Evolutionary conservation across 2,888 invertebrate genomes (phyloP), one percentile per base, ranked within the genome.

Genomic region (Drosophila kokeensis): DNA sequence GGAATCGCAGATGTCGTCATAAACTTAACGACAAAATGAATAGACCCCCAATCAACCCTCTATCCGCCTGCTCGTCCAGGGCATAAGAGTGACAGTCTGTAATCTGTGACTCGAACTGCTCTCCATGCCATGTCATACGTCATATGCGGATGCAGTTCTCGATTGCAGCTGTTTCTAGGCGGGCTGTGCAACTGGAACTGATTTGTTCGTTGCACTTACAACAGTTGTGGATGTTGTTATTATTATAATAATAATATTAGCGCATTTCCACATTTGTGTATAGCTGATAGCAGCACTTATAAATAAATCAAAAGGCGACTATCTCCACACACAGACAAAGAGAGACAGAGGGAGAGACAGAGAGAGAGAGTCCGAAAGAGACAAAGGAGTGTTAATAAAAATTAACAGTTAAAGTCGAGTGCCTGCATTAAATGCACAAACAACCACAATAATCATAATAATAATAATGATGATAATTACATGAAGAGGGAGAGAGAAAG

Each of bases 231-330:
- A 45, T 70, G 49, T 54, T 73, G 34, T 42, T 60, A 65, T 62
- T 73, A 42, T 53, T 57, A 54, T 72, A 30, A 30, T 10, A 24
- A 54, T 18, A 55, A 38, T 38, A 70, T 58, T 79, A 57, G 61
- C 64, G 72, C 80, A 79, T 72, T 79, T 79, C 63, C 79, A 70
- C 68, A 72, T 76, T 79, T 52, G 52, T 59, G 64, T 66, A 58
- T 63, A 34, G 53, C 64, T 81, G 83, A 82, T 82, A 82, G 81
- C 72, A 69, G 60, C 65, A 64, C 69, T 76, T 67, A 79, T 79
- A 81, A 85, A 73, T 45, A 50, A 61, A 62, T 54, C 30, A 34
- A 49, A 32, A 73, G 63, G 59, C 69, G 71, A 59, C 79, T 84
- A 77, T 64, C 68, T 68, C 55, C 27, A 18, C n/a, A 30, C 21